Evolutionary conservation across 2,888 invertebrate species (phyloP).

Genomic region (Epirrita christyi): DNA sequence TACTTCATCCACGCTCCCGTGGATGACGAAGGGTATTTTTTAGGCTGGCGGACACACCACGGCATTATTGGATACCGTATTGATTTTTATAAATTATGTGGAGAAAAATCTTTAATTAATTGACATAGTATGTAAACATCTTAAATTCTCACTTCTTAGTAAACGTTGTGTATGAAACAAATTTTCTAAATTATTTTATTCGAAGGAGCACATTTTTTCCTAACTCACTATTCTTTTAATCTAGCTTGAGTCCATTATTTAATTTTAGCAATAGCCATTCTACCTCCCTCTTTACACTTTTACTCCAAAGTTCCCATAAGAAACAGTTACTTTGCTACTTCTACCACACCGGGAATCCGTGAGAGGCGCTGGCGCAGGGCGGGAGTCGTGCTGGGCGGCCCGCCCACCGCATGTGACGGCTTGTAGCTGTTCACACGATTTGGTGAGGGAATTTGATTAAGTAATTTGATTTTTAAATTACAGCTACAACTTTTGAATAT

Average conservation of each 20-base stretch:
- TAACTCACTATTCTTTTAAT: not conserved
- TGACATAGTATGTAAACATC: no score
- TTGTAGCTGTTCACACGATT: constrained; percentile 46
- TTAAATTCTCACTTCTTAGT: no score
- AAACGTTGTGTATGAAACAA: no score
- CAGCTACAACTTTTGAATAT: no score
- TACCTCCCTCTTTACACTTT: constrained; percentile 5
- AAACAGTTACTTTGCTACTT: constrained; percentile 26
- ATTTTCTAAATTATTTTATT: not conserved
- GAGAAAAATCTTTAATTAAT: no score
- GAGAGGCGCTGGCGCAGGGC: constrained; percentile 43
- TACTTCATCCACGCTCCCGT: no score
- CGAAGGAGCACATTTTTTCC: not conserved
- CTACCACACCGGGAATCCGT: constrained; percentile 41
- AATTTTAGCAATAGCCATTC: not conserved
- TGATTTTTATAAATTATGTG: no score
- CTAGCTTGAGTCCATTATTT: not conserved
- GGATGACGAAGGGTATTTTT: no score
- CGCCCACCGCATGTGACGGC: constrained; percentile 47
- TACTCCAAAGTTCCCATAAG: constrained; percentile 22
- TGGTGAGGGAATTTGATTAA: not conserved
- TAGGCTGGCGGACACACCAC: no score
- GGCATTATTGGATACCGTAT: no score
- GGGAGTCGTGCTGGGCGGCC: constrained; percentile 54
- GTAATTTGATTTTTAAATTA: no score